phyloP scores from a whole-genome alignment of 2,113 vertebrate genomes.

The Corvus cornix region DNA sequence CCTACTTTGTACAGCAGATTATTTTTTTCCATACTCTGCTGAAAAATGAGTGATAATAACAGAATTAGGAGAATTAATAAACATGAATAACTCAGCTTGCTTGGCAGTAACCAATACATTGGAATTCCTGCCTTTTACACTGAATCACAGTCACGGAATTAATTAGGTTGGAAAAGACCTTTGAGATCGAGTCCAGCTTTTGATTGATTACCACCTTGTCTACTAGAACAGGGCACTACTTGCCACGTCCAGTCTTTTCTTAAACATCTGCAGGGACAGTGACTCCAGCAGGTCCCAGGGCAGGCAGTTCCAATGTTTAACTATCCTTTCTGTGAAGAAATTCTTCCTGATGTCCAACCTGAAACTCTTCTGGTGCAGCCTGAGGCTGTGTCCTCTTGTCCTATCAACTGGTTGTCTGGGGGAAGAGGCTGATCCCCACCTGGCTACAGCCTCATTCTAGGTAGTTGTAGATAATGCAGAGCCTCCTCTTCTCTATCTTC shows the following conservation, averaged over 20 bases:
- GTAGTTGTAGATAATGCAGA: neutral
- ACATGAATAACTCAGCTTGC: neutral
- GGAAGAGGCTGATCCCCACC: neutral
- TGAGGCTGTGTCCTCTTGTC: neutral
- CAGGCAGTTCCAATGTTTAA: neutral
- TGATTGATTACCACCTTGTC: neutral
- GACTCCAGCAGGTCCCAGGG: neutral
- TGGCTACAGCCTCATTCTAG: neutral
- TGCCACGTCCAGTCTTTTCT: neutral
- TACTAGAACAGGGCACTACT: accelerated
- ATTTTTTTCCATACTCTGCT: neutral
- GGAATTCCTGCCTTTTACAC: neutral
- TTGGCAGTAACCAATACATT: neutral
- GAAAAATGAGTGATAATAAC: neutral
- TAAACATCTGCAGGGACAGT: neutral
- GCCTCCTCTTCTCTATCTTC: neutral
- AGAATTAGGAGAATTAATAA: neutral
- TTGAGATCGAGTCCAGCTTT: neutral
- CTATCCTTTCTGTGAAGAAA: neutral
- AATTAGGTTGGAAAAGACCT: neutral
- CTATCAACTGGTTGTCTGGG: neutral
- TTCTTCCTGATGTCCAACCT: too few species aligned
- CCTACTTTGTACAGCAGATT: neutral
- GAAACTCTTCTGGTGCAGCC: neutral
- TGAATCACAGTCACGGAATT: neutral